A percentile compares a stretch with the other conserved stretches of the same genome.
phyloP scores from a whole-genome alignment of 2,888 invertebrate genomes.

The Choristoneura rosaceana region DNA sequence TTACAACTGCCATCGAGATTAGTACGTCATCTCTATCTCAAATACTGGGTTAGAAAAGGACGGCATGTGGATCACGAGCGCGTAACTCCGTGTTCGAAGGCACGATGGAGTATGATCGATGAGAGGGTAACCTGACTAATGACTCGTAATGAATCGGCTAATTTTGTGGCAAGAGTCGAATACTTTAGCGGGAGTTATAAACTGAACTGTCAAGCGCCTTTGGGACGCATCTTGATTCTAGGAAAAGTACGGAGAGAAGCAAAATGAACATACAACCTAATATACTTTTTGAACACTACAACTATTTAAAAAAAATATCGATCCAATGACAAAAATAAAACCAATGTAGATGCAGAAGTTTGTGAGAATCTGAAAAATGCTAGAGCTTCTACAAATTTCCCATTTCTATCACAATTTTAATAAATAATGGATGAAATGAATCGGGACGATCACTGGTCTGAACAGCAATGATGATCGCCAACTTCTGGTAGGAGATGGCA shows the following conservation, averaged over 20 bases:
- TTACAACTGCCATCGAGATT: not conserved
- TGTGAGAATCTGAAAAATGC: too few relatives aligned
- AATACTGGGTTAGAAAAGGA: not conserved
- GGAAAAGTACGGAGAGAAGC: not conserved
- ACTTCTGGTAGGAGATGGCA: too few relatives aligned
- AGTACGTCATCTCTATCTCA: not conserved
- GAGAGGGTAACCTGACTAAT: conserved; percentile 19
- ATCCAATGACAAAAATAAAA: too few relatives aligned
- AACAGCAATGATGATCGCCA: too few relatives aligned
- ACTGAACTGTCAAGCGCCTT: not conserved
- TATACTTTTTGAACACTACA: too few relatives aligned
- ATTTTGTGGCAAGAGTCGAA: conserved; percentile 20
- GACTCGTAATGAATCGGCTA: conserved; percentile 34
- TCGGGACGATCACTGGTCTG: too few relatives aligned
- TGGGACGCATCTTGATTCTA: not conserved
- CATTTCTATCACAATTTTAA: too few relatives aligned
- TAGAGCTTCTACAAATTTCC: too few relatives aligned
- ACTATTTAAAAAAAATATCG: too few relatives aligned
- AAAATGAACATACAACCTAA: too few relatives aligned
- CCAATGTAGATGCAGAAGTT: too few relatives aligned
- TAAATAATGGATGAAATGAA: too few relatives aligned
- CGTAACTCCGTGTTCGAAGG: not conserved
- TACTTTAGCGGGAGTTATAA: conserved; percentile 3
- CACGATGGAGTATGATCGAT: conserved; percentile 26
- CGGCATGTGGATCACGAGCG: not conserved